A percentile compares a stretch with the other conserved stretches of the same genome.
Evolutionary conservation across 2,888 invertebrate genomes (phyloP).

Genomic region (Meganola albula): DNA sequence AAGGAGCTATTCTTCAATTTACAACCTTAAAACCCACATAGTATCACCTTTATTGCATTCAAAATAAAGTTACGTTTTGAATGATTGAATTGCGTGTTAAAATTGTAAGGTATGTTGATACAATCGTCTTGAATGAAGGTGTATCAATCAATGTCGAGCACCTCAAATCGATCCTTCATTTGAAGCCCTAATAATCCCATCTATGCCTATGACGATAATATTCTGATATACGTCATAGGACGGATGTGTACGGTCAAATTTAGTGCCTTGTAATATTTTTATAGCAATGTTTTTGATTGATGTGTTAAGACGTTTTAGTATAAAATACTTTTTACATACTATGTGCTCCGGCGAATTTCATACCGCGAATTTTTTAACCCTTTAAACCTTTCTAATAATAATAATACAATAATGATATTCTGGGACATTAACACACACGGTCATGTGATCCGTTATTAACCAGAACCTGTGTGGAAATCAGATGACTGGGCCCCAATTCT

Average conservation of each 20-base stretch:
- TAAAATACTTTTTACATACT: no score
- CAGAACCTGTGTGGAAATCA: no score
- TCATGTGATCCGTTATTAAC: no score
- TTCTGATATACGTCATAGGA: no score
- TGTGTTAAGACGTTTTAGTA: neutral
- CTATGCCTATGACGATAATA: slow-evolving; percentile 25
- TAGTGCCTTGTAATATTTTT: slow-evolving; percentile 11
- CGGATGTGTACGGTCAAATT: slow-evolving; percentile 34
- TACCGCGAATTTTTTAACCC: no score
- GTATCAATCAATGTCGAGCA: slow-evolving; percentile 53
- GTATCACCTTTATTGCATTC: neutral
- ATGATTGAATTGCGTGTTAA: neutral
- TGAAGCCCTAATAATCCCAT: slow-evolving; percentile 29
- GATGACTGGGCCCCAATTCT: no score
- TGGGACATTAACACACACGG: no score
- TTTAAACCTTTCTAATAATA: no score
- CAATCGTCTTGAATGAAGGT: slow-evolving; percentile 37
- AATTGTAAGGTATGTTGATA: slow-evolving; percentile 23
- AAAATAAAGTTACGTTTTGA: slow-evolving; percentile 10
- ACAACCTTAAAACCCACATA: slow-evolving; percentile 10
- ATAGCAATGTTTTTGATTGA: slow-evolving; percentile 5
- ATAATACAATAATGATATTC: no score
- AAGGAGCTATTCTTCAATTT: slow-evolving; percentile 27
- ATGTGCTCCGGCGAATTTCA: no score
- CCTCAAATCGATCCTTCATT: slow-evolving; percentile 42